Percentiles rank a stretch among this genome's conserved stretches.
phyloP scores from a whole-genome alignment of 2,113 vertebrate species.

The Cyanoliseus patagonus region DNA sequence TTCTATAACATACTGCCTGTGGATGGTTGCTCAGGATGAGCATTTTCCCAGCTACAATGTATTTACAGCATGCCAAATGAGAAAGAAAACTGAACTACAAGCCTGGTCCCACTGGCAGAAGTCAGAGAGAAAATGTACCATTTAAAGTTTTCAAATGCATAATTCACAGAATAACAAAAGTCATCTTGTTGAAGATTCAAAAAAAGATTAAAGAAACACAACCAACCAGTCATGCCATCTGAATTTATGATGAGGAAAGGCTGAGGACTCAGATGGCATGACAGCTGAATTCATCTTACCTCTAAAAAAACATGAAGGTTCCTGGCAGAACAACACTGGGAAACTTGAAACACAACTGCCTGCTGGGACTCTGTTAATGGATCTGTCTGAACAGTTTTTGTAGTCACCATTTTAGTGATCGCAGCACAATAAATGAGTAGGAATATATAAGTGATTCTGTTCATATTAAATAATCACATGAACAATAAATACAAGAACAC shows the following conservation, averaged over 20 bases:
- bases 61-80: slow-evolving; percentile 28
- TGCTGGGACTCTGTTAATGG: neutral
- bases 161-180: neutral
- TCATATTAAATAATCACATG: neutral
- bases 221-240: neutral
- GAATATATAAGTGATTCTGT: neutral
- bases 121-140: neutral
- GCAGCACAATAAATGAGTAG: neutral
- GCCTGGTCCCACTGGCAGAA: neutral
- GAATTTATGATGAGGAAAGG: neutral
- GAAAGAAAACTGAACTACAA: neutral
- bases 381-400: neutral
- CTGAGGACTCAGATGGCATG: neutral
- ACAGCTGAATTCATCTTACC: neutral
- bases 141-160: neutral
- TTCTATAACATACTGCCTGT: neutral
- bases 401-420: neutral
- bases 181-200: neutral
- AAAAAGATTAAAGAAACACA: neutral
- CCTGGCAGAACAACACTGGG: neutral
- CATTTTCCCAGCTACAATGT: neutral
- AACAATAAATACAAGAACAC: neutral
- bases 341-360: neutral
- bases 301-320: neutral
- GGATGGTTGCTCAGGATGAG: neutral